Evolutionary conservation across 2,797 vertebrate genomes (phyloP).

Genomic region (Siniperca undulata): DNA sequence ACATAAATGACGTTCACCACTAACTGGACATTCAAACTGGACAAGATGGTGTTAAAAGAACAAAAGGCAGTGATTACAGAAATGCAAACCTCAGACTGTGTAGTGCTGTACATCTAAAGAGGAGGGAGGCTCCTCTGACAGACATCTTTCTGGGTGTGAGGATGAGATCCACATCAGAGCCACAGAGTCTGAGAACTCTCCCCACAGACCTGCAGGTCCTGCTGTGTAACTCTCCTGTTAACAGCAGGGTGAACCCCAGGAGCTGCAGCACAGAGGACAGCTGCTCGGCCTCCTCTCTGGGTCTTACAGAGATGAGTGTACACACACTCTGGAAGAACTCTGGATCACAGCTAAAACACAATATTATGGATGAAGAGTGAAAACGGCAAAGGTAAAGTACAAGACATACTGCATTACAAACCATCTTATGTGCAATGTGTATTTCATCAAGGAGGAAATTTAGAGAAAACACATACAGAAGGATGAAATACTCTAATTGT

Average conservation of each 20-base stretch:
- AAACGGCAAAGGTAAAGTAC: neutral
- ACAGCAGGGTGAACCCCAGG: slow-evolving; percentile 38
- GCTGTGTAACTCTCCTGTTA: slow-evolving; percentile 44
- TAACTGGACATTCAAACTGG: neutral
- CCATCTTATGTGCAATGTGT: neutral
- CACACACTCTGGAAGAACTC: slow-evolving; percentile 47
- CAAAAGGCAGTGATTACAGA: neutral
- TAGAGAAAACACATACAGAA: neutral
- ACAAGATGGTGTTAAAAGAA: accelerated
- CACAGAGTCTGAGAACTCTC: slow-evolving; percentile 37
- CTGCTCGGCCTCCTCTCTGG: slow-evolving; percentile 41
- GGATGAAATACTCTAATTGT: neutral
- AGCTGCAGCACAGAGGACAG: slow-evolving; percentile 54
- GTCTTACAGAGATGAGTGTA: slow-evolving; percentile 30
- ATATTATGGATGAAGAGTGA: neutral
- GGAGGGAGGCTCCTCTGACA: slow-evolving; percentile 30
- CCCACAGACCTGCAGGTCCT: slow-evolving; percentile 60
- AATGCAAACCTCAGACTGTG: slow-evolving; percentile 58
- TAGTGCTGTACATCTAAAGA: slow-evolving; percentile 52
- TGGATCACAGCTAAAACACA: slow-evolving; percentile 43
- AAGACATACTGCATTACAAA: neutral
- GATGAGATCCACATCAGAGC: slow-evolving; percentile 56
- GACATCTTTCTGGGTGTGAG: slow-evolving; percentile 57
- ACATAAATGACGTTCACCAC: neutral
- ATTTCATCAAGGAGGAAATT: neutral